Base-by-base conservation (phyloP, 2,113 vertebrate species). In the Suncus etruscus region DNA sequence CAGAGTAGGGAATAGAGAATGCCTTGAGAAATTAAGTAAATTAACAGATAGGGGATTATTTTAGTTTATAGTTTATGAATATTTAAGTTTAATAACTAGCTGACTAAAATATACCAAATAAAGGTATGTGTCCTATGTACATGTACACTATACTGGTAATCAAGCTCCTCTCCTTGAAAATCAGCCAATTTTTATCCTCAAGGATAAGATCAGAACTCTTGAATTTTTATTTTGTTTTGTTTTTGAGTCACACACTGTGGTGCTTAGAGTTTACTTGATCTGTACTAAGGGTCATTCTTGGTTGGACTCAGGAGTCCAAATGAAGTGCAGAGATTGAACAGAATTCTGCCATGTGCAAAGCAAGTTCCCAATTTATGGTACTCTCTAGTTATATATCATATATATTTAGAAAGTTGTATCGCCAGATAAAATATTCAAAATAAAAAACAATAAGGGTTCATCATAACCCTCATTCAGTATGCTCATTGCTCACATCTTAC, bases 61-160 rank as follows among this genome's bases (percentile, higher is more conserved):
- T 95, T 93, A 89, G 93, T 93, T 93, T 79, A 73, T 48, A 95
- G 25, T 61, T 86, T 87, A 76, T 75, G 65, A 93, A 96, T 91
- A 54, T 87, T 47, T 89, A 91, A 58, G 72, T 75, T 75, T 69
- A 86, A 48, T 7, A 68, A 77, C 32, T 47, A 97, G 89, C 93
- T 79, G 72, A 94, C 87, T 86, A 91, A 96, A 88, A 20, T 84
- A 91, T 50, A 91, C 70, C 51, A 81, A 92, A 92, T 83, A 94
- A 91, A 93, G n/a, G 32, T 83, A 54, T 74, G 7, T 3, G 69
- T 82, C 87, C 39, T 9, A 29, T 66, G 85, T 91, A 97, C 85
- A 84, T 86, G 93, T 63, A 83, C 89, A 94, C 91, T 91, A 61
- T 18, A 92, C 92, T 92, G 89, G 87, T 89, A 95, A 78, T 45